Evolutionary conservation across 2,797 vertebrate species (phyloP), one percentile per base, ranked within the genome.

Genomic region (Geotrypetes seraphini): DNA sequence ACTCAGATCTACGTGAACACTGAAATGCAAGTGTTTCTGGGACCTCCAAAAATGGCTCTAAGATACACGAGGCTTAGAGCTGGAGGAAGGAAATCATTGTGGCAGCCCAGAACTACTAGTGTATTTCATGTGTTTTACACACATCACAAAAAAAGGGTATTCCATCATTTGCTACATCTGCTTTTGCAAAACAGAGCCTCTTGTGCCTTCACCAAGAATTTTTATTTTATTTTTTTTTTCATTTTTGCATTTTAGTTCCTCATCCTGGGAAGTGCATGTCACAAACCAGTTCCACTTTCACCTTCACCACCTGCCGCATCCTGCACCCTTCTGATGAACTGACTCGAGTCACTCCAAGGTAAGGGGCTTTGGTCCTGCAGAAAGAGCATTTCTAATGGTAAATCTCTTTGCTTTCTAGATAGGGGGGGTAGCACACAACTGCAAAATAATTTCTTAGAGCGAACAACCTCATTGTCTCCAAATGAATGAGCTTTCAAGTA

Each of bases 191-290:
- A 38, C 38, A 23, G 19, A 53, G 30, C 10, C 25, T 60, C 62
- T 49, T 54, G 56, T 8, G 45, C 19, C 53, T 47, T 37, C 14
- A 37, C 34, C 65, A 32, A 79, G 75, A 68, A 65, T 55, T 65
- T 21, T 75, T 60, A 58, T 63, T 47, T 63, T 48, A 43, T 32
- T 37, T 31, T 53, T 12, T 33, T n/a, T 24, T 15, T 19, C 28
- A 7, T 16, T 18, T 37, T 55, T 60, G 75, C 50, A 12, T 65
- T 79, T 22, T 80, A 98, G 96, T 89, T 29, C 81, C 88, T 81
- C 89, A 94, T 68, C 96, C 96, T 50, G 96, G 96, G 60, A 99
- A 97, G 79, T 93, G 91, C 79, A 81, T 94, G 87, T 96, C 91
- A 56, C 86, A 92, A 63, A 96, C 93, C 43, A 96, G 86, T 81